Evolutionary conservation across 2,888 invertebrate species (phyloP).

Genomic region (Chesias legatella): DNA sequence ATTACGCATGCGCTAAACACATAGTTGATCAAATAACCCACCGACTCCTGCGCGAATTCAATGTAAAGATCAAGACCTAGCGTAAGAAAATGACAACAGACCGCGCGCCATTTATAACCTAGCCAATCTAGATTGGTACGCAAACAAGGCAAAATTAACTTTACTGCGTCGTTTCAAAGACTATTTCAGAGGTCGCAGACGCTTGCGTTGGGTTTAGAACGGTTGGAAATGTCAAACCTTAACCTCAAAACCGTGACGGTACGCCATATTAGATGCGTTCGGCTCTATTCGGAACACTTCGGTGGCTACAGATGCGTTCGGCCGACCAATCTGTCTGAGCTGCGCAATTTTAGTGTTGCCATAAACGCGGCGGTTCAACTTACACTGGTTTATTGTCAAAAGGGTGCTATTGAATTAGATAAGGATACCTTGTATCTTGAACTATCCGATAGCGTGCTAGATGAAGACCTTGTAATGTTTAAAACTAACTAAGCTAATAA

Average conservation of each 20-base stretch:
- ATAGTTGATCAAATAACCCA: slow-evolving; percentile 46
- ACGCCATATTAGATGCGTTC: slow-evolving; percentile 66
- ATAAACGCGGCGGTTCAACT: slow-evolving; percentile 35
- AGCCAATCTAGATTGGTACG: slow-evolving; percentile 33
- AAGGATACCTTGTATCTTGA: slow-evolving; percentile 61
- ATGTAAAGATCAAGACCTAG: slow-evolving; percentile 75
- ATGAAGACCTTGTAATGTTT: slow-evolving; percentile 39
- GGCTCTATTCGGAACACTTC: slow-evolving; percentile 54
- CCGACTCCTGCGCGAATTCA: slow-evolving; percentile 54
- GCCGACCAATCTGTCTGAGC: slow-evolving; percentile 44
- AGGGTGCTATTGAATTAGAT: slow-evolving; percentile 62
- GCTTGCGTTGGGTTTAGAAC: slow-evolving; percentile 51
- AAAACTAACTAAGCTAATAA: slow-evolving; percentile 32
- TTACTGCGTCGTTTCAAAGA: slow-evolving; percentile 34
- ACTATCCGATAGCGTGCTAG: slow-evolving; percentile 49
- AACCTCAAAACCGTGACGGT: slow-evolving; percentile 77
- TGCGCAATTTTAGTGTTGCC: slow-evolving; percentile 21
- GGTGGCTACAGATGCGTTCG: slow-evolving; percentile 39
- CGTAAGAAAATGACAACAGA: slow-evolving; percentile 40
- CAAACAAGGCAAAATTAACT: slow-evolving; percentile 40
- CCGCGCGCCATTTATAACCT: slow-evolving; percentile 51
- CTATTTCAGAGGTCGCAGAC: slow-evolving; percentile 23
- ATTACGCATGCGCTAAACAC: slow-evolving; percentile 52
- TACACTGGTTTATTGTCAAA: slow-evolving; percentile 42
- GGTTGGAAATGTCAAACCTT: slow-evolving; percentile 77